Evolutionary conservation across 2,888 invertebrate genomes (phyloP).

Genomic region (Coremacera marginata): DNA sequence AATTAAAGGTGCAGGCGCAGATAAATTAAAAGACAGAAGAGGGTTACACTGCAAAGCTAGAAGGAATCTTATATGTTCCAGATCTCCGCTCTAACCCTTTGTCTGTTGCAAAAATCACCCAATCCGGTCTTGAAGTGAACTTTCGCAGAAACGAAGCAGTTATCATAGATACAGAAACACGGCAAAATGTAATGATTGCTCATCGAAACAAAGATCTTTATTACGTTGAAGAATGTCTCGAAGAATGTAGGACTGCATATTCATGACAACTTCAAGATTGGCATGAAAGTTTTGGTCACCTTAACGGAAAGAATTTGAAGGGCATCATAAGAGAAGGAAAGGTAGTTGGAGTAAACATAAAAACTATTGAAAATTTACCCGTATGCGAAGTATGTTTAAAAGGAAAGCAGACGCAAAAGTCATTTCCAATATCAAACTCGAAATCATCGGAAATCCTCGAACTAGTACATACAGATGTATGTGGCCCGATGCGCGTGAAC

Average conservation of each 20-base stretch:
- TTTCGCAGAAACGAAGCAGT: slow-evolving; percentile 5
- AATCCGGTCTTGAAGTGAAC: no score
- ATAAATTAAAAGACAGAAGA: no score
- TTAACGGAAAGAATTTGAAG: slow-evolving; percentile 41
- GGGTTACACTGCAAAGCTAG: not conserved
- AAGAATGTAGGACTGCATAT: not conserved
- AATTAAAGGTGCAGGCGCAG: no score
- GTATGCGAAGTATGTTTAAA: slow-evolving; percentile 39
- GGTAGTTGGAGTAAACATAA: slow-evolving; percentile 5
- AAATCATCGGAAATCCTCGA: slow-evolving; percentile 32
- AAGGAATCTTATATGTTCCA: slow-evolving; percentile 33
- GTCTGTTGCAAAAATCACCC: no score
- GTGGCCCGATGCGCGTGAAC: slow-evolving; percentile 35
- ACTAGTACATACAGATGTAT: slow-evolving; percentile 42
- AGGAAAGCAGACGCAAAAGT: slow-evolving; percentile 35
- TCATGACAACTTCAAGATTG: not conserved
- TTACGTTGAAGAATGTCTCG: not conserved
- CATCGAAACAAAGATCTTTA: not conserved
- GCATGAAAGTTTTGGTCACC: slow-evolving; percentile 5
- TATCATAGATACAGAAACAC: not conserved
- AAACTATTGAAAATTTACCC: not conserved
- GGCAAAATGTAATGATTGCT: slow-evolving; percentile 8
- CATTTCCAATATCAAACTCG: slow-evolving; percentile 17
- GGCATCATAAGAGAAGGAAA: slow-evolving; percentile 24
- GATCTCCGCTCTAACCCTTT: no score